Evolutionary conservation across 2,888 invertebrate genomes (phyloP), one percentile per base, ranked within the genome.

Genomic region (Lathronympha strigana): DNA sequence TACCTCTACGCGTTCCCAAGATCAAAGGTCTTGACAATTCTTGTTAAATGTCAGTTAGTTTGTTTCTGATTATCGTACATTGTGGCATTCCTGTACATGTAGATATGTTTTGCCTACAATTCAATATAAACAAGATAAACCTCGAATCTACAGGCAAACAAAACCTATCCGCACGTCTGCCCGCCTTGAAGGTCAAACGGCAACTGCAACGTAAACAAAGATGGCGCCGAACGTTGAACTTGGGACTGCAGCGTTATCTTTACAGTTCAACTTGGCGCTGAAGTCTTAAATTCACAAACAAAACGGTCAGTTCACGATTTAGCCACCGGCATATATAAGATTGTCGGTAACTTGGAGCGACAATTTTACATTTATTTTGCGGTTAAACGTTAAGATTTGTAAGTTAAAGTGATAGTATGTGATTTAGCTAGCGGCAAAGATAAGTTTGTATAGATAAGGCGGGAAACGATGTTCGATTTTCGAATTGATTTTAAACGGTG

Each of bases 211-310:
- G 31, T 53, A 60, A 63, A 64, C 58, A 64, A 64, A 58, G 28
- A 64, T 64, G 58, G 64, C 58, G 47, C 6, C 64, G 64, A 36
- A 28, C 64, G 36, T 58, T 64, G 64, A 64, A 58, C 64, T 38
- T 38, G 15, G 13, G 23, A 47, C 23, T 1, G 6, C 47, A 23
- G 23, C 2, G 23, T 47, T 47, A 47, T 23, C n/a, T n/a, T 47
- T 47, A 23, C 47, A n/a, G 47, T 47, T n/a, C 13, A 4, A 47
- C 8, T 47, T 47, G 23, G 13, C 23, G 23, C 23, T 47, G 6
- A 23, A 47, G 13, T 11, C 25, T 4, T 25, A 1, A 9, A 23
- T 9, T 33, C 36, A 17, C 15, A 38, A 2, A 17, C 5, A 9
- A n/a, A 49, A 43, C 3, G 15, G 5, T 25, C 33, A 33, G 40